Evolutionary conservation across 23 tunicate genomes (phyloP).

Genomic region (Trididemnum clinides): DNA sequence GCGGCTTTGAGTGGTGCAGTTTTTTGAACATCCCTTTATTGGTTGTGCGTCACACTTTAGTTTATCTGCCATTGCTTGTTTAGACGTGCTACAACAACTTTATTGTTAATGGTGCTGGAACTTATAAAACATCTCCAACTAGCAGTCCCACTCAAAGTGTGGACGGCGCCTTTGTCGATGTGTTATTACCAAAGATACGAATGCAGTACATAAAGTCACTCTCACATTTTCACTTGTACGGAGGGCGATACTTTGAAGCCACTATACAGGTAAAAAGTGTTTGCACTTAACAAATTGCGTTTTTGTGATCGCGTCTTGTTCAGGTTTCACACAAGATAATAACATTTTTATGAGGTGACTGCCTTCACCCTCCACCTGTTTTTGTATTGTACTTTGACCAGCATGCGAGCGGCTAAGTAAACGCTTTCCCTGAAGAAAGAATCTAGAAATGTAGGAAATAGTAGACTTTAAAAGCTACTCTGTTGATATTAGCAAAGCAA

Average conservation of each 20-base stretch:
- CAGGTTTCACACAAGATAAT: background rate
- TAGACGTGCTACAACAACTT: background rate
- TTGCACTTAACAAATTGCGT: background rate
- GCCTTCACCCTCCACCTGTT: too few relatives aligned
- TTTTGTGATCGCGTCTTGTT: background rate
- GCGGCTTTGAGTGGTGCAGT: too few relatives aligned
- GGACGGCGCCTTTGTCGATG: background rate
- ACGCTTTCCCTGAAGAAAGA: too few relatives aligned
- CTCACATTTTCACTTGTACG: constrained; percentile 75
- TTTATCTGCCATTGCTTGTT: too few relatives aligned
- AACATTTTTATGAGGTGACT: background rate
- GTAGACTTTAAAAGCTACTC: too few relatives aligned
- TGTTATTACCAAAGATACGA: constrained; percentile 2
- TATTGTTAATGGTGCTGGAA: background rate
- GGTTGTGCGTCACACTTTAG: too few relatives aligned
- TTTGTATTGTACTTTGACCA: too few relatives aligned
- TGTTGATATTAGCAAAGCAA: too few relatives aligned
- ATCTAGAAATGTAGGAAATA: too few relatives aligned
- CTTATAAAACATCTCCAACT: constrained; percentile 23
- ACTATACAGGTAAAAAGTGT: constrained; percentile 58
- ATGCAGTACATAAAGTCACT: constrained; percentile 77
- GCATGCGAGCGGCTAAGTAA: too few relatives aligned
- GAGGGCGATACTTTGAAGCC: constrained; percentile 80
- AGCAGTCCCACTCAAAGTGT: background rate
- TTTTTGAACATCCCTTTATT: too few relatives aligned